Conservation (phyloP, 2,113 vertebrate genomes). For the Boleophthalmus pectinirostris region DNA sequence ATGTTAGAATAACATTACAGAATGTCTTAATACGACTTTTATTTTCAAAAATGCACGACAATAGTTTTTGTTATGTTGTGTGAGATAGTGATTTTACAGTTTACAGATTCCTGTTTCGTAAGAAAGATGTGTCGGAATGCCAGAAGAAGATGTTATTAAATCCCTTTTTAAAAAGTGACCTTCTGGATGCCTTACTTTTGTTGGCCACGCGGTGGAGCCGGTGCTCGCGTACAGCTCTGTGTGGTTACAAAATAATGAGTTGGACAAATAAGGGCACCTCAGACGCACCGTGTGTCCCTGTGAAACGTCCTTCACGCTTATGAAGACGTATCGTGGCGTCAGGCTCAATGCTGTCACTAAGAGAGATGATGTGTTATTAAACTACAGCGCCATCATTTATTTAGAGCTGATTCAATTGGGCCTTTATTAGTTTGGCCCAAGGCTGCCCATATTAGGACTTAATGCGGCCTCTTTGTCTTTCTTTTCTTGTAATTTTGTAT, state of each 20-base stretch:
- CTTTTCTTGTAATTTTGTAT: constrained; percentile 69
- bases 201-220: constrained; percentile 62
- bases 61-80: constrained; percentile 82
- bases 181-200: constrained; percentile 24
- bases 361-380: constrained; percentile 74
- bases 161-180: constrained; percentile 8
- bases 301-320: constrained; percentile 42
- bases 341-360: constrained; percentile 48
- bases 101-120: constrained; percentile 54
- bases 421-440: constrained; percentile 81
- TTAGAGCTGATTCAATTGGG: constrained; percentile 81
- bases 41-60: constrained; percentile 86
- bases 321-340: constrained; percentile 54
- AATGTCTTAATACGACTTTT: constrained; percentile 57
- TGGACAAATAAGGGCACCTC: constrained; percentile 25
- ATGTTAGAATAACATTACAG: constrained; percentile 11
- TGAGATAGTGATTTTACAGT: constrained; percentile 66
- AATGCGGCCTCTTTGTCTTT: constrained; percentile 70
- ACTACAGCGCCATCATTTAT: constrained; percentile 79
- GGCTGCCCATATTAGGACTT: constrained; percentile 75
- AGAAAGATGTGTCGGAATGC: constrained; percentile 74
- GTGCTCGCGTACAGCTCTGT: constrained; percentile 21
- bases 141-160: constrained; percentile 57
- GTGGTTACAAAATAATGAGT: constrained; percentile 11
- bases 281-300: constrained; percentile 21